These are phyloP conservation scores for Colistium nudipinnis DNA, from an alignment of 2,113 vertebrate species.

Conservation along the genomic window DNA sequence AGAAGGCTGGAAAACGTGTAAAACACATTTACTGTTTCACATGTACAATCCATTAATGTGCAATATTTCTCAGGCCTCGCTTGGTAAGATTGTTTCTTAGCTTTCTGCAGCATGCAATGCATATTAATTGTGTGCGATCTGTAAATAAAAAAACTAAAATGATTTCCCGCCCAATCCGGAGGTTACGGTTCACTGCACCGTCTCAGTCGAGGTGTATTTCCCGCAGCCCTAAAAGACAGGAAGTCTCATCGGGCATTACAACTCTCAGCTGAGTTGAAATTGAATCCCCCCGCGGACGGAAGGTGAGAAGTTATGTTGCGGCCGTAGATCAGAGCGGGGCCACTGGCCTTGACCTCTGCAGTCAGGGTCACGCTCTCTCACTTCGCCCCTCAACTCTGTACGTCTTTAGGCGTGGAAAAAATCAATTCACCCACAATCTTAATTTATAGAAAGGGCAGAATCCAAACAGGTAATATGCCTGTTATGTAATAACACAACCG, in stretches of 20 bases:
- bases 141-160: background rate
- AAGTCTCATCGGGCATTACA: slow-evolving; percentile 1
- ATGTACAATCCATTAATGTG: background rate
- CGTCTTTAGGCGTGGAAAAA: slow-evolving; percentile 17
- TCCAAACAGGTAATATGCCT: background rate
- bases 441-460: background rate
- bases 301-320: slow-evolving; percentile 67
- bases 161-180: background rate
- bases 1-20: background rate
- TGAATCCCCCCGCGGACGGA: slow-evolving; percentile 59
- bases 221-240: slow-evolving; percentile 7
- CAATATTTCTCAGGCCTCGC: slow-evolving; percentile 5
- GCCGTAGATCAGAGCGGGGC: slow-evolving; percentile 55
- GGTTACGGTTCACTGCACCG: background rate
- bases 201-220: slow-evolving; percentile 17
- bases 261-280: slow-evolving; percentile 47
- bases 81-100: background rate
- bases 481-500: background rate
- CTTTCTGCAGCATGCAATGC: background rate
- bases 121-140: background rate
- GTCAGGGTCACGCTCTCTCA: slow-evolving; percentile 48
- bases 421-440: background rate
- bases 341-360: slow-evolving; percentile 64
- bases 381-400: slow-evolving; percentile 54
- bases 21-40: background rate